Percentiles rank a stretch among this genome's conserved stretches.
Evolutionary conservation across 2,888 invertebrate genomes (phyloP).

Genomic region (Lasioglossum oenotherae): DNA sequence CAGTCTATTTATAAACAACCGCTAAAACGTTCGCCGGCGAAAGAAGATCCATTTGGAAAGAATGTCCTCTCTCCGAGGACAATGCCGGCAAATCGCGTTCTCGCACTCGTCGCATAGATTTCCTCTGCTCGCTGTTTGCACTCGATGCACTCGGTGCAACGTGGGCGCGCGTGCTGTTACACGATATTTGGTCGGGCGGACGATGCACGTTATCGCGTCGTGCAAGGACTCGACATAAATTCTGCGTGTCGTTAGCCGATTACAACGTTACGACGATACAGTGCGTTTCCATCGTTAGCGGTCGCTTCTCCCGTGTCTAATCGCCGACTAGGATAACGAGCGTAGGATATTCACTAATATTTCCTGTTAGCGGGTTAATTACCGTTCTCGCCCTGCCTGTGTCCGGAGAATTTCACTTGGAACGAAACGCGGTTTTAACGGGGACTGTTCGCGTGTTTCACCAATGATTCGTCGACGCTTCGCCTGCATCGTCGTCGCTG

Average conservation of each 20-base stretch:
- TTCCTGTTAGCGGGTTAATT: conserved; percentile 7
- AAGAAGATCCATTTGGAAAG: background rate
- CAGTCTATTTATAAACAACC: background rate
- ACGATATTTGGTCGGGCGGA: conserved; percentile 62
- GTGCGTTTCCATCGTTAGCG: conserved; percentile 32
- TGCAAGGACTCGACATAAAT: conserved; percentile 63
- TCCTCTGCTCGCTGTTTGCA: background rate
- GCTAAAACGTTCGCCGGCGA: background rate
- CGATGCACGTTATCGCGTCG: conserved; percentile 54
- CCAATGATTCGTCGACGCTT: background rate
- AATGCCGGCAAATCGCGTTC: background rate
- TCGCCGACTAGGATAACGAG: background rate
- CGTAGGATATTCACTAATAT: background rate
- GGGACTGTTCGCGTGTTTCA: background rate
- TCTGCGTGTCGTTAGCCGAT: conserved; percentile 53
- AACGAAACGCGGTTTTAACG: conserved; percentile 8
- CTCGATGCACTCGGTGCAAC: conserved; percentile 41
- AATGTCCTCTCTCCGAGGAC: background rate
- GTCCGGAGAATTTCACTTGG: background rate
- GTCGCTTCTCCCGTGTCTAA: conserved; percentile 25
- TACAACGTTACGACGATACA: conserved; percentile 43
- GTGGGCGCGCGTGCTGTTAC: conserved; percentile 60
- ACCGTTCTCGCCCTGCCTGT: background rate
- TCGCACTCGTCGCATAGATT: background rate
- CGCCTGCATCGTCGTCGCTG: background rate